Evolutionary conservation across 1,140 invertebrate species (phyloP).

Genomic region (Eufriesea mexicana): DNA sequence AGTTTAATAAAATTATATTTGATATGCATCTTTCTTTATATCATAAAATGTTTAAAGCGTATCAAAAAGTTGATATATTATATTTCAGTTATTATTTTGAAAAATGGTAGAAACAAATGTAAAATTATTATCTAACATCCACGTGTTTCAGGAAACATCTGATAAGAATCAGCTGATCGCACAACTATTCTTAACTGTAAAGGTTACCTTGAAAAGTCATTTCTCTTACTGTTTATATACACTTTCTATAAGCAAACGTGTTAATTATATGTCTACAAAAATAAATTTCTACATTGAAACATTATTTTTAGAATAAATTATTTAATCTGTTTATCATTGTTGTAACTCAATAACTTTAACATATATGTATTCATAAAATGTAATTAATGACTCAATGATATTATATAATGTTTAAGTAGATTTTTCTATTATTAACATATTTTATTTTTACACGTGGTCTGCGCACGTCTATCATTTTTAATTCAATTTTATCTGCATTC

Average conservation of each 20-base stretch:
- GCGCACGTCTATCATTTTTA: not conserved
- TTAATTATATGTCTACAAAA: not conserved
- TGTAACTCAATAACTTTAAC: not conserved
- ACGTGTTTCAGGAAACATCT: not conserved
- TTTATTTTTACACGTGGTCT: not conserved
- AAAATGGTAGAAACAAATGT: not conserved
- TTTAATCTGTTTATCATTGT: not conserved
- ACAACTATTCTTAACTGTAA: conserved; percentile 13
- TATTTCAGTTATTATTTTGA: not conserved
- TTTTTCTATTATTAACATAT: too few relatives aligned
- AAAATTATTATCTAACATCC: not conserved
- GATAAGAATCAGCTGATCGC: conserved; percentile 29
- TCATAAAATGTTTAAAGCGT: not conserved
- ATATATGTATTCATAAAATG: not conserved
- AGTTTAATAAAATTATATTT: not conserved
- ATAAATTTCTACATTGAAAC: not conserved
- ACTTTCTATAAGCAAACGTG: not conserved
- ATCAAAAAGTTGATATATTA: not conserved
- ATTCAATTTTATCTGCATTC: not conserved
- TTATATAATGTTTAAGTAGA: not conserved
- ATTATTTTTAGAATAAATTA: not conserved
- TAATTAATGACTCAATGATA: not conserved
- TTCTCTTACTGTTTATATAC: not conserved
- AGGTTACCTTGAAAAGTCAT: conserved; percentile 34
- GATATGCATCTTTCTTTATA: not conserved